These are phyloP conservation scores for Oreonectes daqikongensis DNA, from an alignment of 2,797 vertebrate genomes.

Conservation along the genomic window DNA sequence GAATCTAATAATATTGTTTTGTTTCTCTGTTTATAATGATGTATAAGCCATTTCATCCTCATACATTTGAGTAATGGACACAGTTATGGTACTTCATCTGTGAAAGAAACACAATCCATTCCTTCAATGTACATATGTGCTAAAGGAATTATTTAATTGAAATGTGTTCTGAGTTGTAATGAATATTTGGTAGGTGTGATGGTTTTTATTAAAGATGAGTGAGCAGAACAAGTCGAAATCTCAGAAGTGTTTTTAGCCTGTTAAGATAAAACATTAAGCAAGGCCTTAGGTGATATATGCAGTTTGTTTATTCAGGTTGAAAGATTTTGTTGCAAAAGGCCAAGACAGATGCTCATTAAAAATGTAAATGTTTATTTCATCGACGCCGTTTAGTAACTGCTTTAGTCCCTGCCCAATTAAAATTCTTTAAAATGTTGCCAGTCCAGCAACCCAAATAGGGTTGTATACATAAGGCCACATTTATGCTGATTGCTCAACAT, in stretches of 20 bases:
- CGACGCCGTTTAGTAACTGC: background rate
- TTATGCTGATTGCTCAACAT: slow-evolving; percentile 31
- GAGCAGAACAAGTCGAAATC: slow-evolving; percentile 2
- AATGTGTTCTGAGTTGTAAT: background rate
- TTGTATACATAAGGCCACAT: slow-evolving; percentile 32
- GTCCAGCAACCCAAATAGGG: slow-evolving; percentile 13
- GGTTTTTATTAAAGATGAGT: background rate
- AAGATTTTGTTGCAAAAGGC: slow-evolving; percentile 5
- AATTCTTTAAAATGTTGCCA: slow-evolving; percentile 21
- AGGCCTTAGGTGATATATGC: background rate
- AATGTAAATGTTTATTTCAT: slow-evolving; percentile 4
- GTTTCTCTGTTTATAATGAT: background rate
- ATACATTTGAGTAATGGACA: slow-evolving; percentile 11
- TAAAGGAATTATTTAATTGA: slow-evolving; percentile 5
- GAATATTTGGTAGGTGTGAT: background rate
- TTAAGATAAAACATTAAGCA: slow-evolving; percentile 12
- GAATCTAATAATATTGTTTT: slow-evolving; percentile 17
- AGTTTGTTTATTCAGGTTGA: background rate
- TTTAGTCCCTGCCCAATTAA: slow-evolving; percentile 22
- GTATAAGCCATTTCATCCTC: slow-evolving; percentile 13
- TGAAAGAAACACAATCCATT: slow-evolving; percentile 12
- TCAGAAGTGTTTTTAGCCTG: background rate
- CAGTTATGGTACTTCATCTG: slow-evolving; percentile 10
- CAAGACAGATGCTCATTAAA: slow-evolving; percentile 20
- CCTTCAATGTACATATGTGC: background rate